A percentile compares a stretch with the other conserved stretches of the same genome.
phyloP scores from a whole-genome alignment of 2,797 vertebrate genomes.

The Molossus molossus region DNA sequence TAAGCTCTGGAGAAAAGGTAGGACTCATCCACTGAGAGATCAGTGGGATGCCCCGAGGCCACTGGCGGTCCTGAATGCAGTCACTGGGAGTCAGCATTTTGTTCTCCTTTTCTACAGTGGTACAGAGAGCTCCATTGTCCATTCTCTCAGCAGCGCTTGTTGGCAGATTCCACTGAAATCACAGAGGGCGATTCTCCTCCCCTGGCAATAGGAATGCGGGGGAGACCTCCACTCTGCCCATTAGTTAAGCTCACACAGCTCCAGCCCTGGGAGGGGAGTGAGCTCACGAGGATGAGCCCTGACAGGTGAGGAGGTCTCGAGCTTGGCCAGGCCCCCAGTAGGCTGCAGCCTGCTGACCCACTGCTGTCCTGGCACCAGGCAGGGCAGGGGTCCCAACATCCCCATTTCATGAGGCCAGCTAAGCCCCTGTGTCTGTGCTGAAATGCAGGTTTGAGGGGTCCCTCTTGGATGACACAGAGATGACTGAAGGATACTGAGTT shows the following conservation, averaged over 20 bases:
- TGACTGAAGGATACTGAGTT: neutral
- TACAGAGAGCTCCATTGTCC: constrained; percentile 48
- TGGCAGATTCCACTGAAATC: neutral
- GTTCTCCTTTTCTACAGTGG: neutral
- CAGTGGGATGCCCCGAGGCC: neutral
- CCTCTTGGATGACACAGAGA: neutral
- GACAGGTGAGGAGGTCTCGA: neutral
- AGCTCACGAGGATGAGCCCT: accelerated
- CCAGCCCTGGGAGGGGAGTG: neutral
- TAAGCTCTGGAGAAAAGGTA: neutral
- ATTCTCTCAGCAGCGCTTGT: neutral
- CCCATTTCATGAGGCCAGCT: neutral
- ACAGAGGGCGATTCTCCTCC: constrained; percentile 17
- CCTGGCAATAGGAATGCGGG: neutral
- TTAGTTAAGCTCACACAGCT: neutral
- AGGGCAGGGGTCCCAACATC: neutral
- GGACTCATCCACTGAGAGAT: neutral
- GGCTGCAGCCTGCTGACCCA: neutral
- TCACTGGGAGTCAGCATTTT: neutral
- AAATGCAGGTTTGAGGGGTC: neutral
- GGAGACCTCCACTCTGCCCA: neutral
- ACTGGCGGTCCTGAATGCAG: neutral
- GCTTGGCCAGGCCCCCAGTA: accelerated
- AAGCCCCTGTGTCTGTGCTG: neutral
- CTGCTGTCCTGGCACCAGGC: neutral